Percentiles rank a stretch among this genome's conserved stretches.
These are phyloP conservation scores for Ardeotis arabs DNA, from an alignment of 2,113 vertebrate species.

Conservation along the genomic window DNA sequence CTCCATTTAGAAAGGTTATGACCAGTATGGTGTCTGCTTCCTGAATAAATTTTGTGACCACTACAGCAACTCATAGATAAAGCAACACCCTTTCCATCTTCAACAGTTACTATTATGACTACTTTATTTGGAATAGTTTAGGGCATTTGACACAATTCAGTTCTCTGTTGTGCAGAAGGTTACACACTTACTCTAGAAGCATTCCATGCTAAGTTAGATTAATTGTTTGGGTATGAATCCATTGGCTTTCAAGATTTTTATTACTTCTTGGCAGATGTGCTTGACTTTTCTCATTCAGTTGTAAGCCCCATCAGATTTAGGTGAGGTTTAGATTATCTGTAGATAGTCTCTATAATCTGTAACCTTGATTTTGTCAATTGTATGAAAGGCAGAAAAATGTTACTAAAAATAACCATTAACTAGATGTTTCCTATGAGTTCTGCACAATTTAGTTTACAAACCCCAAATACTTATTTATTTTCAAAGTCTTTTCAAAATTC, in stretches of 20 bases:
- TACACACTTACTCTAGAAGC: too few relatives aligned
- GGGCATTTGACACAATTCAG: background rate
- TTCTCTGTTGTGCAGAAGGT: background rate
- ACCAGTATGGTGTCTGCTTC: background rate
- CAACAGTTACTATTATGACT: background rate
- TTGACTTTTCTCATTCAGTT: background rate
- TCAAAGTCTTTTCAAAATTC: background rate
- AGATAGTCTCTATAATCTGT: background rate
- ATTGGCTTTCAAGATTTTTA: background rate
- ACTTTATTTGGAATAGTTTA: background rate
- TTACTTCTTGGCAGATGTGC: background rate
- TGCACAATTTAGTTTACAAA: background rate
- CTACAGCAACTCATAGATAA: background rate
- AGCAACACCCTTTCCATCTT: background rate
- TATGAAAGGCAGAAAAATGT: background rate
- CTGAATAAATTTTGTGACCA: background rate
- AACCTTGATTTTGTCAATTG: background rate
- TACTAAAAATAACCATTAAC: background rate
- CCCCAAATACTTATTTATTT: background rate
- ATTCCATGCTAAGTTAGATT: background rate
- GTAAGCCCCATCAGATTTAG: background rate
- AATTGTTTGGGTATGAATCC: rapidly evolving
- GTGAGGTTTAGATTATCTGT: background rate
- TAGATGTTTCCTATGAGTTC: background rate
- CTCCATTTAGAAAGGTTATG: background rate